Conservation (phyloP, 2,113 vertebrate species). For the Rhea pennata region DNA sequence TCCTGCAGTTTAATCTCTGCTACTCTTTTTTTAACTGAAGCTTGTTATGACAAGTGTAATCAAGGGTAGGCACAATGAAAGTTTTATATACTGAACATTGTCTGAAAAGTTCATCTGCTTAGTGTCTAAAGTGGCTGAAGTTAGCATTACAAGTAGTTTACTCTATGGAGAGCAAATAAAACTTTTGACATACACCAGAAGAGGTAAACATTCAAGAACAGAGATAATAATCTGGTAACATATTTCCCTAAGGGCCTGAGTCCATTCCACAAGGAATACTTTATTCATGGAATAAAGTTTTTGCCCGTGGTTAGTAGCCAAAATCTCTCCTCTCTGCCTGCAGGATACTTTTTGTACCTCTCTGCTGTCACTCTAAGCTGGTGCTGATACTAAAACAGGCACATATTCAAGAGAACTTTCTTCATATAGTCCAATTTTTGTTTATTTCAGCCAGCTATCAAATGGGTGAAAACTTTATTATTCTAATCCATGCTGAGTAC, state of each 20-base stretch:
- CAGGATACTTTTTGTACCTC: not conserved
- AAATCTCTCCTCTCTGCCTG: not conserved
- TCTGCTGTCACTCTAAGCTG: not conserved
- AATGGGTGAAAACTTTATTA: not conserved
- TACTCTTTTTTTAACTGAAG: not conserved
- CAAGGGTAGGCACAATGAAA: not conserved
- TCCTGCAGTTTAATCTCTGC: not conserved
- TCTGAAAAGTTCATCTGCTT: not conserved
- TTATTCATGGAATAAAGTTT: not conserved
- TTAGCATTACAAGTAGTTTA: not conserved
- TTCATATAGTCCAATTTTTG: not conserved
- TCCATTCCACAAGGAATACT: not conserved
- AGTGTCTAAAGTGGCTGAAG: not conserved
- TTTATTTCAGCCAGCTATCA: not conserved
- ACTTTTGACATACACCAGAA: not conserved
- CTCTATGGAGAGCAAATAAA: not conserved
- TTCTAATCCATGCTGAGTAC: not conserved
- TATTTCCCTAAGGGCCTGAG: not conserved
- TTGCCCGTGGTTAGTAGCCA: not conserved
- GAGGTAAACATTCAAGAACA: not conserved
- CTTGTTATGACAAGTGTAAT: not conserved
- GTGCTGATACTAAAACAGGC: not conserved
- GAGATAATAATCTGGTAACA: not conserved
- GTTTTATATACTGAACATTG: fast-evolving
- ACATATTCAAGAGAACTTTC: not conserved